These are phyloP conservation scores for Cyclopterus lumpus DNA, from an alignment of 2,797 vertebrate species.

Conservation along the genomic window DNA sequence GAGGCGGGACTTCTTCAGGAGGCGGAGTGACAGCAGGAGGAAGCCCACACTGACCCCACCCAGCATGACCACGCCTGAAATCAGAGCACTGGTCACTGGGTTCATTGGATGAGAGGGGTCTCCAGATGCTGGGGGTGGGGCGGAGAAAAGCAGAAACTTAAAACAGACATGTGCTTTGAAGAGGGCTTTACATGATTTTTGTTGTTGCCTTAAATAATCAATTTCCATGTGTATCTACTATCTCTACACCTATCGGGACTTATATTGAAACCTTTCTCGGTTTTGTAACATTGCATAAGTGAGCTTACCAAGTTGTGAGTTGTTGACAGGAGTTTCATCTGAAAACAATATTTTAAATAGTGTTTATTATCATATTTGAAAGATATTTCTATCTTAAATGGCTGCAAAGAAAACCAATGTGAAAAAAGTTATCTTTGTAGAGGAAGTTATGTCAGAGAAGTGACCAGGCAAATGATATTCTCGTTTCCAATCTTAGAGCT, in stretches of 20 bases:
- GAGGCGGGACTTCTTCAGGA: conserved; percentile 87
- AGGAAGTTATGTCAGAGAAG: no score
- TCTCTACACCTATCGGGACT: not conserved
- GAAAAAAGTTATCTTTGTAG: no score
- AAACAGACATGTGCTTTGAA: conserved; percentile 5
- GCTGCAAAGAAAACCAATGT: no score
- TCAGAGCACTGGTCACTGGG: conserved; percentile 88
- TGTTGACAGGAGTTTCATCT: conserved; percentile 96
- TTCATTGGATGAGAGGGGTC: conserved; percentile 84
- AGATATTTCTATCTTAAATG: not conserved
- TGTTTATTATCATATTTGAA: conserved; percentile 1
- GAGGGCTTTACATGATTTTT: conserved; percentile 3
- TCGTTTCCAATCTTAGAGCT: no score
- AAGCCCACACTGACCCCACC: conserved; percentile 88
- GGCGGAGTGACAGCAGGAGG: conserved; percentile 86
- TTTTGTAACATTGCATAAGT: not conserved
- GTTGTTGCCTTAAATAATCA: conserved; percentile 1
- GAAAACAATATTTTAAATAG: conserved; percentile 42
- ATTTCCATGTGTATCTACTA: conserved; percentile 10
- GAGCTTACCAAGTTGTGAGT: conserved; percentile 93
- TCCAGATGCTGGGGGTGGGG: conserved; percentile 59
- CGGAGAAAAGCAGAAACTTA: conserved; percentile 23
- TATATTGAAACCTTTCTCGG: conserved; percentile 6
- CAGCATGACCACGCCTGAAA: conserved; percentile 91
- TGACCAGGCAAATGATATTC: no score